Evolutionary conservation across 1,140 invertebrate genomes (phyloP), one percentile per base, ranked within the genome.

Genomic region (Bombus impatiens): DNA sequence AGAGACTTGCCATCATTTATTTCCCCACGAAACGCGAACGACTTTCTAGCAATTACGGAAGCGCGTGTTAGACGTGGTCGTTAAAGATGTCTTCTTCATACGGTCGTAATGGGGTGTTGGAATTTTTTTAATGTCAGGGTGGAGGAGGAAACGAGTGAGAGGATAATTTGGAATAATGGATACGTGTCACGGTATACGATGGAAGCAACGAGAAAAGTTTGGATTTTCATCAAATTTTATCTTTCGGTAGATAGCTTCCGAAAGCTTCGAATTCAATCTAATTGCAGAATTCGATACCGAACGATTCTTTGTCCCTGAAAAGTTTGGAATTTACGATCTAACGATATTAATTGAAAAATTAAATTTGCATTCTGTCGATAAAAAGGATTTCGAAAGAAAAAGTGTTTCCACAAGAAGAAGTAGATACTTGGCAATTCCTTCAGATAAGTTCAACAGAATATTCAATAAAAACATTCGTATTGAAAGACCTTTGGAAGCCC

Each of bases 31-130:
- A 72, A 80, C 83, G 53, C 67, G 77, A 80, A 84, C 77, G 70
- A 80, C 83, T 84, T 84, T 80, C 83, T 84, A 80, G 78, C 62
- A 80, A 84, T 84, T 72, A 84, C 62, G 53, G n/a, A 47, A 28
- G 53, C 40, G 77, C 59, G 53, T 71, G 40, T 84, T 84, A 13
- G 53, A 59, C 53, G 6, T 18, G 53, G 15, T 15, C 28, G 28
- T 68, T 18, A 40, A 18, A 72, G n/a, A n/a, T 22, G n/a, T 32
- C 42, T 53, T 35, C 53, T 40, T 44, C 37, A 59, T 35, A 28
- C 25, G 18, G 40, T 53, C 13, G 35, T 40, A 40, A 71, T 40
- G 15, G 67, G 32, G 67, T 35, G 9, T 68, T 67, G 65, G n/a
- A 65, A 32, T 15, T 68, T 68, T 35, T 68, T 68, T 35, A 35